These are phyloP conservation scores for Pteronotus mesoamericanus DNA, from an alignment of 2,797 vertebrate genomes.

Conservation along the genomic window DNA sequence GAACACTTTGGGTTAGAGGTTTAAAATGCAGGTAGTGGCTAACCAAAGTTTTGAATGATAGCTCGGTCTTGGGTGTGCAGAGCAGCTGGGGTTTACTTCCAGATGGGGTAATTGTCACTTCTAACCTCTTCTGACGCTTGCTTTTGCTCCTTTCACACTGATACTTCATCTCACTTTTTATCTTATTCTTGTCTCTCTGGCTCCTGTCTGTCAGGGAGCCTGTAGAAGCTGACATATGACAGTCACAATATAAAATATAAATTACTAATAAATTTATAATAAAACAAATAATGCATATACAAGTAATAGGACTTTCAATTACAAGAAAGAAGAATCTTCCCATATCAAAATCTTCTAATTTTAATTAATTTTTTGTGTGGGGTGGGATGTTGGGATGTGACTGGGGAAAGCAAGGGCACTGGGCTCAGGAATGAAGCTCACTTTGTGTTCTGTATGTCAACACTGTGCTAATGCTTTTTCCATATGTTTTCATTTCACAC, in stretches of 20 bases:
- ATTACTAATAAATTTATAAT: constrained; percentile 1
- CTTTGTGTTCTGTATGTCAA: not conserved
- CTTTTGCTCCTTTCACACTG: not conserved
- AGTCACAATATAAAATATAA: not conserved
- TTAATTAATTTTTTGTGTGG: not conserved
- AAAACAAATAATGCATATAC: not conserved
- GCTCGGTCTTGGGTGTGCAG: not conserved
- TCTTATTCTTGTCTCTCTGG: not conserved
- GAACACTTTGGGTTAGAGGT: not conserved
- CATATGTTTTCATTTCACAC: not conserved
- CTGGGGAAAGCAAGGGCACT: not conserved
- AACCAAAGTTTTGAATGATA: not conserved
- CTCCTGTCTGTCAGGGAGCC: not conserved
- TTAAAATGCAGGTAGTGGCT: not conserved
- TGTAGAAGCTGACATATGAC: not conserved
- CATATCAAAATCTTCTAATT: not conserved
- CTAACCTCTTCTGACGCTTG: not conserved
- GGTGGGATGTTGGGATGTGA: not conserved
- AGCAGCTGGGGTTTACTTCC: not conserved
- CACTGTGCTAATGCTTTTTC: not conserved
- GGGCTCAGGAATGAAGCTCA: not conserved
- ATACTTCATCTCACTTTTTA: not conserved
- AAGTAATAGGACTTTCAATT: not conserved
- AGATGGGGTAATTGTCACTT: not conserved
- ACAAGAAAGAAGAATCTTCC: not conserved